phyloP scores from a whole-genome alignment of 2,888 invertebrate species.

The Lasioglossum pauxillum region DNA sequence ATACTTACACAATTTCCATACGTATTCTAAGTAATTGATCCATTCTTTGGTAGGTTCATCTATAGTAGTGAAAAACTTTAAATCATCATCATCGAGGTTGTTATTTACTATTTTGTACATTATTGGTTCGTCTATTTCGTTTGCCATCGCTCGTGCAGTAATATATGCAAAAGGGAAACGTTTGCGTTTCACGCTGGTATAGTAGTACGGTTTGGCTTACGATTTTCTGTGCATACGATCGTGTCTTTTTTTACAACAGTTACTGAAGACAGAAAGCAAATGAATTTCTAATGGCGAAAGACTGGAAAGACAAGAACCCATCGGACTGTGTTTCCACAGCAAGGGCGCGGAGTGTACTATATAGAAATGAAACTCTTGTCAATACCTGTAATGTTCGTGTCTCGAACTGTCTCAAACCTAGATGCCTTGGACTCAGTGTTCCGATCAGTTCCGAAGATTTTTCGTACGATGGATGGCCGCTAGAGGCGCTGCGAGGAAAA shows the following conservation, averaged over 20 bases:
- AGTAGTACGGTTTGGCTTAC: neutral
- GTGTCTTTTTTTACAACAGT: neutral
- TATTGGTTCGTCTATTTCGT: neutral
- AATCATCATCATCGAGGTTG: slow-evolving; percentile 17
- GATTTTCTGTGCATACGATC: neutral
- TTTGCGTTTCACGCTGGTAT: neutral
- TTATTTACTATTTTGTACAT: neutral
- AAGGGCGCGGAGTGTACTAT: neutral
- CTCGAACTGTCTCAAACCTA: too few relatives aligned
- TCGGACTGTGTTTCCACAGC: slow-evolving; percentile 3
- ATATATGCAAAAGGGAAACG: slow-evolving; percentile 8
- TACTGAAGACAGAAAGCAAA: neutral
- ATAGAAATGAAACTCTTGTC: neutral
- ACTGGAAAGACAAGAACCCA: slow-evolving; percentile 16
- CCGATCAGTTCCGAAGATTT: too few relatives aligned
- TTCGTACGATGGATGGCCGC: too few relatives aligned
- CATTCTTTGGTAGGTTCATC: slow-evolving; percentile 78
- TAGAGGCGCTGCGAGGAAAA: too few relatives aligned
- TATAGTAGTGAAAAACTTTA: slow-evolving; percentile 69
- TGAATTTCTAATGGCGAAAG: neutral
- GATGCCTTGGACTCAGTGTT: too few relatives aligned
- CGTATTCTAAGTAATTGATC: slow-evolving; percentile 76
- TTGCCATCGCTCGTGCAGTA: slow-evolving; percentile 4
- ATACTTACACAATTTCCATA: slow-evolving; percentile 80
- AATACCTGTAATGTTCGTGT: neutral